phyloP scores from a whole-genome alignment of 2,113 vertebrate species.

The Vidua chalybeata region DNA sequence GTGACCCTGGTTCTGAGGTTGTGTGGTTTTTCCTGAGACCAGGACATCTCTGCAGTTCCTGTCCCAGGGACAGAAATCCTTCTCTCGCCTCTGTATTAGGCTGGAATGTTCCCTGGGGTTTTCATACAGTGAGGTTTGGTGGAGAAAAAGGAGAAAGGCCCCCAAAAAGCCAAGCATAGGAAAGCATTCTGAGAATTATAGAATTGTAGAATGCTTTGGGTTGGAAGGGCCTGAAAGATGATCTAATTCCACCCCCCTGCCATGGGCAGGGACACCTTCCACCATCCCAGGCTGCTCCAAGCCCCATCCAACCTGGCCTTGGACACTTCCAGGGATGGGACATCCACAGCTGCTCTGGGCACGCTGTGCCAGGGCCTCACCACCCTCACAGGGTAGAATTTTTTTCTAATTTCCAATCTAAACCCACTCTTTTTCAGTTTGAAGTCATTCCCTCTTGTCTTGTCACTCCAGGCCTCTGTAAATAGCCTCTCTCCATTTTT shows the following conservation, averaged over 20 bases:
- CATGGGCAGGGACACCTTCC: background rate
- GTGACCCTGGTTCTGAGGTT: background rate
- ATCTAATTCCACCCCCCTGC: background rate
- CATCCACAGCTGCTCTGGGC: background rate
- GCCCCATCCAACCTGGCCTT: fast-evolving
- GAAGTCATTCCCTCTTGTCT: background rate
- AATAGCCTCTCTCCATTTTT: background rate
- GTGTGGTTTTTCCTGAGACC: background rate
- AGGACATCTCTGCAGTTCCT: background rate
- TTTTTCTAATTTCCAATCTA: background rate
- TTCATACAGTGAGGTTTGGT: background rate
- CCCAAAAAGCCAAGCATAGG: background rate
- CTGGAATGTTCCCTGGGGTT: background rate
- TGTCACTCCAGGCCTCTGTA: background rate
- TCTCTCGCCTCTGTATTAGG: background rate
- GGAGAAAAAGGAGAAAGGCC: background rate
- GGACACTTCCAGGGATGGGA: background rate
- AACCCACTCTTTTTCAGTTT: background rate
- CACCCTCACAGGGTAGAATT: background rate
- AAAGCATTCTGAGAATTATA: background rate
- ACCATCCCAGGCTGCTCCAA: background rate
- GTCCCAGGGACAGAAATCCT: background rate
- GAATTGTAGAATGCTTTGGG: background rate
- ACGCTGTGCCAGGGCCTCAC: fast-evolving
- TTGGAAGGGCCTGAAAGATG: background rate